A percentile compares a stretch with the other conserved stretches of the same genome.
These are phyloP conservation scores for Chamaetylas fuelleborni DNA, from an alignment of 2,113 vertebrate genomes.

Conservation along the genomic window DNA sequence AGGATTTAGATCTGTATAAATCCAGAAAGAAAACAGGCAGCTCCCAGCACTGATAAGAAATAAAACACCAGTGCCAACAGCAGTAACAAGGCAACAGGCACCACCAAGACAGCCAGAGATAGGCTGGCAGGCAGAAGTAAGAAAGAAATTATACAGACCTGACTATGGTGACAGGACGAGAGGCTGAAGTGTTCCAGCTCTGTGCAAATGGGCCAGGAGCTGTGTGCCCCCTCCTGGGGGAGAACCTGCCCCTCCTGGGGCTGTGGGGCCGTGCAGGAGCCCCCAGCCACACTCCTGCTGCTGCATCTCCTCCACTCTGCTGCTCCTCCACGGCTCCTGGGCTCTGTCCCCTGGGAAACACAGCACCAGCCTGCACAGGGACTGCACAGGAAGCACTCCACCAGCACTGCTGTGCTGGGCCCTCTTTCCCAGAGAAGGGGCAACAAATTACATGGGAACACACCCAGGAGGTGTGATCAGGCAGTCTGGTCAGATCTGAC, in stretches of 20 bases:
- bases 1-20: constrained; percentile 29
- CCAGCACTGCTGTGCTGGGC: rapidly evolving
- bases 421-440: background rate
- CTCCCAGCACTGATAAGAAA: constrained; percentile 45
- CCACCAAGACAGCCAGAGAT: constrained; percentile 57
- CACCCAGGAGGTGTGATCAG: background rate
- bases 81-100: constrained; percentile 51
- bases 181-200: constrained; percentile 31
- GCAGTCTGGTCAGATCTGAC: background rate
- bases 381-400: no score
- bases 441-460: background rate
- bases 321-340: no score
- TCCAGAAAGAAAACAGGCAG: constrained; percentile 38
- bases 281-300: no score
- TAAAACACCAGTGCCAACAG: constrained; percentile 18
- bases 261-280: rapidly evolving
- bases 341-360: no score
- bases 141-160: constrained; percentile 43
- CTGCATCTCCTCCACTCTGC: background rate
- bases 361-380: no score
- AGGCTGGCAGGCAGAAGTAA: constrained; percentile 34
- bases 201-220: background rate
- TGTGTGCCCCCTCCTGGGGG: background rate
- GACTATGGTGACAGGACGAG: background rate
- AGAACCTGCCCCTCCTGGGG: rapidly evolving